Evolutionary conservation across 1,140 invertebrate species (phyloP), one percentile per base, ranked within the genome.

Genomic region (Oppia nitens): DNA sequence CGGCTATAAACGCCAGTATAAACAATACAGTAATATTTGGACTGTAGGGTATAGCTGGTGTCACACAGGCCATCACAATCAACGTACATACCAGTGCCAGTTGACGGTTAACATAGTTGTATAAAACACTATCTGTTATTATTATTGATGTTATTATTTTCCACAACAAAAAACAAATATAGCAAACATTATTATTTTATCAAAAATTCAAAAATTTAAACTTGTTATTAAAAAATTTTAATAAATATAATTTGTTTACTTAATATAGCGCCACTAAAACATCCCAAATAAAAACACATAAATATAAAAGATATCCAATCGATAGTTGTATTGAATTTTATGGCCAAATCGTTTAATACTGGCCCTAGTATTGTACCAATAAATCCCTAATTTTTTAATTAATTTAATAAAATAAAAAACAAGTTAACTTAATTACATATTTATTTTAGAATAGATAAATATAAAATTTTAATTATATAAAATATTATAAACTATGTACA

Each of bases 61-160:
- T 25, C 4, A 17, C 23, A 28, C 17, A 17, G 6, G 6, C 55
- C 47, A 57, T 57, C 9, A 56, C 11, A 49, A 27, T 4, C 12
- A 53, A 11, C 6, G 56, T 9, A 28, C 32, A 17, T 24, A 28
- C 17, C 9, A 57, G 9, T 9, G 23, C 26, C 17, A 57, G 55
- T 27, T 57, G 55, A 25, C 55, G 55, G 23, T 57, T 57, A 6
- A 53, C 9, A 17, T 28, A 55, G 55, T 20, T n/a, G 23, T 9
- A 57, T 6, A 57, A 9, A 28, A 54, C 17, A 27, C 47, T 49
- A 21, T n/a, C 45, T 40, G 32, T 40, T 40, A 40, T 9, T 9
- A 17, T 40, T 40, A 9, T 40, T 40, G 32, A 9, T 9, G 17
- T 17, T 6, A 40, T 40, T 9, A 17, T 40, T 40, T 40, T 40